Percentiles rank a stretch among this genome's conserved stretches.
Conservation (phyloP, 1,140 invertebrate species). For the honey bee (Apis mellifera) region DNA sequence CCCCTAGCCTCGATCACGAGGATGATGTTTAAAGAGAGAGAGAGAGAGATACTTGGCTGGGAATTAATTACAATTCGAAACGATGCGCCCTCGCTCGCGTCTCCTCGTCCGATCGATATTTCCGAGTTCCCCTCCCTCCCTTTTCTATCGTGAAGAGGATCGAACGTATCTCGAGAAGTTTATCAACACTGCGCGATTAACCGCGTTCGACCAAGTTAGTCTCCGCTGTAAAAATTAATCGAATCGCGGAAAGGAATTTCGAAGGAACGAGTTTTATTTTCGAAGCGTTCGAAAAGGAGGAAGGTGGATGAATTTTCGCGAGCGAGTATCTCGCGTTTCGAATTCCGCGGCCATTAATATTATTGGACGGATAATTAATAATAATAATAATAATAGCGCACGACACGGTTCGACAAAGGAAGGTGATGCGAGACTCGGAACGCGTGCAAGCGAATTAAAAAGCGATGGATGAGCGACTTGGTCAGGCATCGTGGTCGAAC, state of each 20-base stretch:
- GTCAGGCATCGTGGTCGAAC: too few species aligned
- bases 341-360: conserved; percentile 30
- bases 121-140: not conserved
- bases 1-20: not conserved
- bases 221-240: conserved; percentile 12
- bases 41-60: not conserved
- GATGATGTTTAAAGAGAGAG: not conserved
- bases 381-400: not conserved
- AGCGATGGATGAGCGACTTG: not conserved
- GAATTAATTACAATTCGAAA: conserved; percentile 33
- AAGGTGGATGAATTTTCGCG: not conserved
- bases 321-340: not conserved
- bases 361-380: conserved; percentile 29
- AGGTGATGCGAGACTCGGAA: too few species aligned
- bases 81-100: not conserved
- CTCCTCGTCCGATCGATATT: conserved; percentile 17
- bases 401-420: not conserved
- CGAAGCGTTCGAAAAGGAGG: not conserved
- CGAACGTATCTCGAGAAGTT: conserved; percentile 31
- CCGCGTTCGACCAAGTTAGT: not conserved
- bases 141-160: conserved; percentile 9
- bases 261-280: not conserved
- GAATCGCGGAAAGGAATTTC: not conserved
- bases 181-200: conserved; percentile 35
- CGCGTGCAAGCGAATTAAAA: not conserved